phyloP scores from a whole-genome alignment of 1,140 invertebrate species.

The Drosophila kikkawai region DNA sequence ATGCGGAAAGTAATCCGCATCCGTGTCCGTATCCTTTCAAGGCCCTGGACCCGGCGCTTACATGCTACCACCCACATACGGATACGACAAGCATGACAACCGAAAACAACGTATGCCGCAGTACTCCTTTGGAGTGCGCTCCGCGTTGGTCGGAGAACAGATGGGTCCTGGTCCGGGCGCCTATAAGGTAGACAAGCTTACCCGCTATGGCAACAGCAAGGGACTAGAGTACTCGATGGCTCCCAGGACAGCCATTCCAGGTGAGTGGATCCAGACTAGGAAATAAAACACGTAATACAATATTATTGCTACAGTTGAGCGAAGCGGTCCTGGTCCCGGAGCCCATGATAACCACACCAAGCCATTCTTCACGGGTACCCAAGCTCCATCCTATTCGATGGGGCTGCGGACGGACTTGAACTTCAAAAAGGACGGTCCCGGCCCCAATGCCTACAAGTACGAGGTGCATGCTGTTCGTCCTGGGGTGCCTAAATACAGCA shows the following conservation, averaged over 20 bases:
- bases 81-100: slow-evolving; percentile 87
- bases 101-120: slow-evolving; percentile 87
- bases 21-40: slow-evolving; percentile 27
- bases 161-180: slow-evolving; percentile 73
- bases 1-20: background rate
- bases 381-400: slow-evolving; percentile 87
- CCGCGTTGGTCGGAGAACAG: slow-evolving; percentile 13
- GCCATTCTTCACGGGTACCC: slow-evolving; percentile 85
- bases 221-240: slow-evolving; percentile 80
- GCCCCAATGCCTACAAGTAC: slow-evolving; percentile 88
- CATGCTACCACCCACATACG: slow-evolving; percentile 86
- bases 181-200: slow-evolving; percentile 70
- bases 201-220: slow-evolving; percentile 62
- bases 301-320: slow-evolving; percentile 52
- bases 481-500: slow-evolving; percentile 85
- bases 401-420: slow-evolving; percentile 85
- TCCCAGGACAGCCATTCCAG: slow-evolving; percentile 43
- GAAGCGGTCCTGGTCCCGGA: slow-evolving; percentile 86
- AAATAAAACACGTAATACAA: background rate
- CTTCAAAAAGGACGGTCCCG: slow-evolving; percentile 86
- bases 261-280: slow-evolving; percentile 24
- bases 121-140: slow-evolving; percentile 86
- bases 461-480: slow-evolving; percentile 83
- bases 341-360: slow-evolving; percentile 86
- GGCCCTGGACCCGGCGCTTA: slow-evolving; percentile 89